Base-by-base conservation (phyloP, 2,888 invertebrate species). In the Hedychridium roseum region DNA sequence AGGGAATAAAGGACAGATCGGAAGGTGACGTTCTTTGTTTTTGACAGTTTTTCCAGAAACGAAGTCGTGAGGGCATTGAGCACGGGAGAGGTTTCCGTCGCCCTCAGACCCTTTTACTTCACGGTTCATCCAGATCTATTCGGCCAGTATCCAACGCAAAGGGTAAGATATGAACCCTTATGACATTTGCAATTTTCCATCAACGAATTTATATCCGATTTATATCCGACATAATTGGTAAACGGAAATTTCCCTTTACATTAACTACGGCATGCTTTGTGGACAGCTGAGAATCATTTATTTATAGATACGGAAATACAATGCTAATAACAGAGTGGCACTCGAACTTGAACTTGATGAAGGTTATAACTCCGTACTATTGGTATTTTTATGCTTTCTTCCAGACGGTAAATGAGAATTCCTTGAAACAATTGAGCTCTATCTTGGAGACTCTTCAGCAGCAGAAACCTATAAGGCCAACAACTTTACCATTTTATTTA, bases 51-150 rank as follows among this genome's bases (percentile, higher is more conserved):
- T 49, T 72, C 67, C 49, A 65, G 68, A 38, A 72, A 62, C 39
- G 62, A 71, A 15, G 60, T 71, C 9, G 65, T 73, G 20, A 69
- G 79, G 50, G 73, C 70, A 61, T 80, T 89, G 64, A 92, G 88
- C 69, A 88, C 88, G 50, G 89, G 90, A 18, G 94, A 96, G 82
- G 86, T 95, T 14, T 90, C 95, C 0, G 90, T 94, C 16, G 96
- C 96, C 1, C 81, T 97, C 34, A 84, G 96, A 50, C 96, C 96
- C 3, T 96, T 97, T 80, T 96, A 95, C 80, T 96, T 97, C 78
- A 89, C 89, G 48, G 96, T 97, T 2, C 97, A 97, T 83, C 97
- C 97, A 7, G 97, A 97, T 82, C 84, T 97, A 34, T 97, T 97
- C 83, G 94, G 94, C 42, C 89, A 91, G 80, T 88, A 90, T 83